A percentile compares a stretch with the other conserved stretches of the same genome.
Conservation (phyloP, 2,113 vertebrate species). For the Triplophysa dalaica region DNA sequence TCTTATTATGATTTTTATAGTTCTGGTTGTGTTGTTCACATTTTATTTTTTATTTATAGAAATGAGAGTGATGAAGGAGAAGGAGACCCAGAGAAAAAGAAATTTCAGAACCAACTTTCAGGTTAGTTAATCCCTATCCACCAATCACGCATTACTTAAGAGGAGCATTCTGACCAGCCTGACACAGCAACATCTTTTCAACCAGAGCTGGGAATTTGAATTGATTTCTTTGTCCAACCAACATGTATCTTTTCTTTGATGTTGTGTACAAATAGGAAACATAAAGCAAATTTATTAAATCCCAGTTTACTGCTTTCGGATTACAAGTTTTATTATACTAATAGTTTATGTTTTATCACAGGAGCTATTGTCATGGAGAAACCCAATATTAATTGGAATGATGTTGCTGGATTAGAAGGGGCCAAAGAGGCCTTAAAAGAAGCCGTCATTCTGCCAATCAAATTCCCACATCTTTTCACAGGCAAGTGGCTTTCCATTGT, state of each 20-base stretch:
- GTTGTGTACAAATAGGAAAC: not conserved
- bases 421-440: slow-evolving; percentile 98
- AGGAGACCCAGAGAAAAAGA: slow-evolving; percentile 91
- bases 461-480: slow-evolving; percentile 98
- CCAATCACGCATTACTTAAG: not conserved
- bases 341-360: slow-evolving; percentile 58
- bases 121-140: slow-evolving; percentile 67
- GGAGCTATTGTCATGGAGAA: slow-evolving; percentile 97
- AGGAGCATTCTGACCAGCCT: not conserved
- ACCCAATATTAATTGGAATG: slow-evolving; percentile 93
- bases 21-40: not conserved
- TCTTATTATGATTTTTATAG: not conserved
- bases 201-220: too few relatives aligned
- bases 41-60: slow-evolving; percentile 65
- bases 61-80: slow-evolving; percentile 96
- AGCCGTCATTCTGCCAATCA: slow-evolving; percentile 97
- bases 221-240: not conserved
- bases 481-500: slow-evolving; percentile 67
- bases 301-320: not conserved
- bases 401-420: slow-evolving; percentile 93
- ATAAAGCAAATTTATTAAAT: not conserved
- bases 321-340: not conserved
- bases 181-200: not conserved
- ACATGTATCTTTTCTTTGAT: not conserved
- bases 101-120: slow-evolving; percentile 96